Evolutionary conservation across 2,113 vertebrate species (phyloP).

Genomic region (Myanophis thanlyinensis): DNA sequence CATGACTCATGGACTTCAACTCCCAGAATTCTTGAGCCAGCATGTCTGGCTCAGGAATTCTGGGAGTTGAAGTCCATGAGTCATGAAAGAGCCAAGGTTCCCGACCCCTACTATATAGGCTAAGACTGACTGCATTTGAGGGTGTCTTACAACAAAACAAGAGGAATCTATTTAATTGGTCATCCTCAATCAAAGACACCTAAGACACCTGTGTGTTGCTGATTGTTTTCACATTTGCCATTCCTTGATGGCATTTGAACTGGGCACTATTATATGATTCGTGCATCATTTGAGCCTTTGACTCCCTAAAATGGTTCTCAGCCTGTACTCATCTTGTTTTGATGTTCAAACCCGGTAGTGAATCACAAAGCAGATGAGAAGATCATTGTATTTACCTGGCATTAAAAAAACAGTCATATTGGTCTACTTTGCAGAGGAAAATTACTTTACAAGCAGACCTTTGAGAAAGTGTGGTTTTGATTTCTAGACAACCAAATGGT

Average conservation of each 20-base stretch:
- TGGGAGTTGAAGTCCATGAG: too few species aligned
- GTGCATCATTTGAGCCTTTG: neutral
- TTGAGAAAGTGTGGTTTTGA: neutral
- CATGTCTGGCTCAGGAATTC: too few species aligned
- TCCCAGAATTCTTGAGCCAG: too few species aligned
- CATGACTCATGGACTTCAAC: too few species aligned
- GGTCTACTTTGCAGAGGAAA: neutral
- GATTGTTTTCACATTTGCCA: neutral
- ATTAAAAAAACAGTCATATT: neutral
- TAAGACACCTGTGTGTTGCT: neutral
- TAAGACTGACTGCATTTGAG: neutral
- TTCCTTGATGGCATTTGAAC: neutral
- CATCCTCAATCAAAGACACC: neutral
- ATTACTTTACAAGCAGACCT: neutral
- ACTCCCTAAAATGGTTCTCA: neutral
- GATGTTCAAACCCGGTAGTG: neutral
- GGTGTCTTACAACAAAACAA: neutral
- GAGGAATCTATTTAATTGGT: neutral
- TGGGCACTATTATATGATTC: neutral
- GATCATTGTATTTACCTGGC: neutral
- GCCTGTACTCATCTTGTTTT: neutral
- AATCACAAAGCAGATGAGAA: neutral
- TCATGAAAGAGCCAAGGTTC: too few species aligned
- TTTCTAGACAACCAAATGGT: neutral
- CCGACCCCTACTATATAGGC: too few species aligned